Evolutionary conservation across 2,113 vertebrate species (phyloP), one percentile per base, ranked within the genome.

Genomic region (Eulacestoma nigropectus): DNA sequence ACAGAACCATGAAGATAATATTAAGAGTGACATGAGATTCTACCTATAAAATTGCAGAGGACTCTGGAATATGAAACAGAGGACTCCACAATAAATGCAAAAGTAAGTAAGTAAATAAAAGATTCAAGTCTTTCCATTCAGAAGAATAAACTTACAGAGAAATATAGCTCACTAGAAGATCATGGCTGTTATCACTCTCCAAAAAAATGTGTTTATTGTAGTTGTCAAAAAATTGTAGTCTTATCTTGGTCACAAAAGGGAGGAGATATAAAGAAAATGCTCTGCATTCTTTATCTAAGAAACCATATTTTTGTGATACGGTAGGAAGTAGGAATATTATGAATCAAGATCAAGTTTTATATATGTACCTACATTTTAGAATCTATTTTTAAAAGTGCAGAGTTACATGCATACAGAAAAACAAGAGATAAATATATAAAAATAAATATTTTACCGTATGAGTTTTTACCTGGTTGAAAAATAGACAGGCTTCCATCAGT

Each of bases 401-500:
- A 77, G 67, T 70, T 67, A 23, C 30, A 68, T 2, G 2, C 9
- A 32, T 19, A 49, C 6, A 47, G 7, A 73, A 8, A 93, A 14
- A 82, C 8, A 78, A 64, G 13, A 53, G 2, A 60, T 5, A 75
- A 1, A 62, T 4, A n/a, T 13, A 41, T 30, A 47, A 20, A 73
- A 37, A 30, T 21, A 50, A 33, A 32, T 46, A 89, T 21, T 47
- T 69, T 27, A 83, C 6, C 29, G 3, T 39, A 60, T 46, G 52
- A 37, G 44, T 57, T 89, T 95, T 97, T 97, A 99, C 99, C 99
- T 97, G 99, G 98, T 74, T 99, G 99, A 93, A 99, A 99, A 94
- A 99, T 91, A 22, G 99, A 99, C 19, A 99, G 97, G 94, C 99
- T 99, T 53, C 99, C 99, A 82, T 99, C 99, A 10, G 98, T 98